These are phyloP conservation scores for Parotia lawesii DNA, from an alignment of 2,113 vertebrate species.

Conservation along the genomic window DNA sequence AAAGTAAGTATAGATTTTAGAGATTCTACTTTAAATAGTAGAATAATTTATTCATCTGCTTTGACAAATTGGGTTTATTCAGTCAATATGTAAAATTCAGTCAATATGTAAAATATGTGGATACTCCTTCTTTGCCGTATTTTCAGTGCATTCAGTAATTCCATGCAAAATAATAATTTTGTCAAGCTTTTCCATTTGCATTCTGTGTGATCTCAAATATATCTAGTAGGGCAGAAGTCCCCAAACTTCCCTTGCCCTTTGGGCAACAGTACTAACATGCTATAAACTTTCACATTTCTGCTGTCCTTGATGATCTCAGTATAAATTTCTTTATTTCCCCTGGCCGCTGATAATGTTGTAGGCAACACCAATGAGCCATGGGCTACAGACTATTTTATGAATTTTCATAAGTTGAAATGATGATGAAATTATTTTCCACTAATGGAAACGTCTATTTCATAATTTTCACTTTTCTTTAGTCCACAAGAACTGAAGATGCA, in stretches of 20 bases:
- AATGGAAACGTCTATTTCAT: not conserved
- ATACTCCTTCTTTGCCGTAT: not conserved
- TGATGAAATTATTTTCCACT: not conserved
- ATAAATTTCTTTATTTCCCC: not conserved
- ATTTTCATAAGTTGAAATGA: not conserved
- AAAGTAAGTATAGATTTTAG: constrained; percentile 77
- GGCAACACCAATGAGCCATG: not conserved
- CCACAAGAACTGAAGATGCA: not conserved
- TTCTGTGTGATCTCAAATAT: not conserved
- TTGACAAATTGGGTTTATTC: not conserved
- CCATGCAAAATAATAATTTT: not conserved
- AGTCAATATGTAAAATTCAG: not conserved
- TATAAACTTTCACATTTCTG: not conserved
- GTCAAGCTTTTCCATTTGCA: not conserved
- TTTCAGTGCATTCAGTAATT: not conserved
- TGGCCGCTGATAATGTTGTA: not conserved
- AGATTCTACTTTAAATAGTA: not conserved
- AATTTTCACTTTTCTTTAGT: not conserved
- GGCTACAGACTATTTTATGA: not conserved
- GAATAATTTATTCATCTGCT: not conserved
- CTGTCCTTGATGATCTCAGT: not conserved
- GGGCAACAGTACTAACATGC: not conserved
- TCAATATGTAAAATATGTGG: not conserved
- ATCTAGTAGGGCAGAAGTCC: not conserved
- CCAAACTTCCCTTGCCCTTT: not conserved